Base-by-base conservation (phyloP, 2,797 vertebrate genomes). In the Sebastes steindachneri region DNA sequence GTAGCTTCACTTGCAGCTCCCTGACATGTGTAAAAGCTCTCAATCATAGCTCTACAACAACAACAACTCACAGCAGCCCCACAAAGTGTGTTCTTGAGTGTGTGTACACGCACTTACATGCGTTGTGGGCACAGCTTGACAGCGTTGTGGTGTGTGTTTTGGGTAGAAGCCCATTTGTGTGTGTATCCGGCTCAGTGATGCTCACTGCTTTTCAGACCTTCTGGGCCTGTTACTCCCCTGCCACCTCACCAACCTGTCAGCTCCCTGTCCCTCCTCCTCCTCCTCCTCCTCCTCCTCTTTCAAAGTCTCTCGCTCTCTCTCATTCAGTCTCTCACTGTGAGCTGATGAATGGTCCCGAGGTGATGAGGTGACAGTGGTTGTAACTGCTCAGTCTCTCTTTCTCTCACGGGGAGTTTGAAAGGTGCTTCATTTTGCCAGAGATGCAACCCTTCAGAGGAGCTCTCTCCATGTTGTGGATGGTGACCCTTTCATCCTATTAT, bases 321-420 rank as follows among this genome's bases (percentile, higher is more conserved):
- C 68, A 53, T 67, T 31, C 64, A 29, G 31, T 73, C 79, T 82
- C 71, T 79, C 71, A 8, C 51, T 28, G 35, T 7, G 62, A 79
- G 60, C 68, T 83, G 86, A 90, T 90, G 84, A 93, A 89, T 85
- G 88, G 74, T 85, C 70, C 79, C 77, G 66, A 45, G 86, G 82
- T 91, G 88, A 87, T 26, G 76, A 87, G 88, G 81, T 88, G 92
- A 88, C 88, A 90, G 83, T 65, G 9, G 77, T 58, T 85, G 77
- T 75, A 84, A 85, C 77, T 71, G 66, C 85, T 90, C 88, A 51
- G 51, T 77, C 70, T 88, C 73, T 85, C 54, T 83, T 90, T 77
- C 79, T 74, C 77, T 67, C 84, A 28, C 35, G 5, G 45, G 54
- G 62, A 86, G 68, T 87, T 75, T 83, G 70, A 89, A 72, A 77